phyloP scores from a whole-genome alignment of 2,888 invertebrate species.

The Leucophenga maculata region DNA sequence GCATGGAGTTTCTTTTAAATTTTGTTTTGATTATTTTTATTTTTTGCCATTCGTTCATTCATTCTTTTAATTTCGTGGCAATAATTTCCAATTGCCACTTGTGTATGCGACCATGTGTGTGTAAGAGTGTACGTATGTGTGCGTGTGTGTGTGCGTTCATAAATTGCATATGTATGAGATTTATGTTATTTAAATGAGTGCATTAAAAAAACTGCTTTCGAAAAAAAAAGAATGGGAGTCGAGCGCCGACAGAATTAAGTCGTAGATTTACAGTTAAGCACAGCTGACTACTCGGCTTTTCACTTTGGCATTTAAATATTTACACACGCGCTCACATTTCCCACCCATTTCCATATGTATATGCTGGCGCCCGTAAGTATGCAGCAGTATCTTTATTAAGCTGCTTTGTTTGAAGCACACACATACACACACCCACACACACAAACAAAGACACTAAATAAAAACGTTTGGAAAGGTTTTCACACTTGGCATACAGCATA shows the following conservation, averaged over 20 bases:
- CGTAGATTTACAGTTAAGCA: conserved; percentile 42
- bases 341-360: conserved; percentile 2
- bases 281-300: conserved; percentile 50
- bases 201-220: conserved; percentile 58
- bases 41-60: background rate
- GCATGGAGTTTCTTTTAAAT: conserved; percentile 5
- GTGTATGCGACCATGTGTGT: conserved; percentile 3
- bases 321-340: conserved; percentile 29
- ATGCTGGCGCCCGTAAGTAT: conserved; percentile 1
- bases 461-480: conserved; percentile 56
- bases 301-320: conserved; percentile 57
- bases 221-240: conserved; percentile 3
- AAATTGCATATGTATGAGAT: conserved; percentile 66
- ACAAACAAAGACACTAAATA: conserved; percentile 43
- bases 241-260: conserved; percentile 45
- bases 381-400: conserved; percentile 25
- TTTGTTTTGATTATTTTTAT: background rate
- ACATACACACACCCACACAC: background rate
- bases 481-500: conserved; percentile 59
- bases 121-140: conserved; percentile 30
- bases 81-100: conserved; percentile 62
- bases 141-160: conserved; percentile 38
- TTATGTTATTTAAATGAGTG: conserved; percentile 58
- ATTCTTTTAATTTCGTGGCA: conserved; percentile 39
- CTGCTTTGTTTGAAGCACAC: background rate